Conservation (phyloP, 2,797 vertebrate genomes). For the Malacoctenus gilli region DNA sequence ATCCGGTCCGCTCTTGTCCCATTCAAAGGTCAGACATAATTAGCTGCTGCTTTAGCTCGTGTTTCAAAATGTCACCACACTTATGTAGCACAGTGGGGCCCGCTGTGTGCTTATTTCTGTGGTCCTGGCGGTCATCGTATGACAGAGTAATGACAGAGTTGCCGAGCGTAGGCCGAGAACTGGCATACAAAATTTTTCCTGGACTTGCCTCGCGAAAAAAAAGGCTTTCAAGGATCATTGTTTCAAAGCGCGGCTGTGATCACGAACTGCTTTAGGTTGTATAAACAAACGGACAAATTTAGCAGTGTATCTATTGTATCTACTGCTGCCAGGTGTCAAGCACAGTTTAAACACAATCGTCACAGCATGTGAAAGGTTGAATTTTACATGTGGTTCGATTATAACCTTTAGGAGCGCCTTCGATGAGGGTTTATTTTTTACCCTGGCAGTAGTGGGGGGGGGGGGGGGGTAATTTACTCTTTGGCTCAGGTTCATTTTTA, state of each 20-base stretch:
- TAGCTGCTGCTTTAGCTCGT: constrained; percentile 50
- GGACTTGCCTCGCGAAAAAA: constrained; percentile 8
- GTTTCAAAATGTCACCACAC: constrained; percentile 57
- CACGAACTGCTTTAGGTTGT: constrained; percentile 1
- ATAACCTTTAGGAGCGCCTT: constrained; percentile 16
- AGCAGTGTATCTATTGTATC: not conserved
- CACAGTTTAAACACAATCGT: too few species aligned
- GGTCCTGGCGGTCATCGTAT: constrained; percentile 40
- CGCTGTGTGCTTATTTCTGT: constrained; percentile 38
- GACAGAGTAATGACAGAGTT: constrained; percentile 59
- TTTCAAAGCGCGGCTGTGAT: constrained; percentile 7
- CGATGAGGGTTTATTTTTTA: constrained; percentile 5
- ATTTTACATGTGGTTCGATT: constrained; percentile 2
- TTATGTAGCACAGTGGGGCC: constrained; percentile 23
- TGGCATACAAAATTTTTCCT: constrained; percentile 23
- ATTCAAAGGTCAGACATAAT: constrained; percentile 61
- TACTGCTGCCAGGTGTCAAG: too few species aligned
- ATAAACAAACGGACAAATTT: not conserved
- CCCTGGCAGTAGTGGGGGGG: not conserved
- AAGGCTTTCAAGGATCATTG: constrained; percentile 12
- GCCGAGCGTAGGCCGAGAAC: constrained; percentile 29
- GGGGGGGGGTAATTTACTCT: constrained; percentile 36
- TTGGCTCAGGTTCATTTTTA: constrained; percentile 27
- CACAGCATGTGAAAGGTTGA: not conserved
- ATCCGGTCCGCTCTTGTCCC: constrained; percentile 50